phyloP scores from a whole-genome alignment of 37 sponge, comb jelly and placozoan genomes.

The Dysidea cf. avara region DNA sequence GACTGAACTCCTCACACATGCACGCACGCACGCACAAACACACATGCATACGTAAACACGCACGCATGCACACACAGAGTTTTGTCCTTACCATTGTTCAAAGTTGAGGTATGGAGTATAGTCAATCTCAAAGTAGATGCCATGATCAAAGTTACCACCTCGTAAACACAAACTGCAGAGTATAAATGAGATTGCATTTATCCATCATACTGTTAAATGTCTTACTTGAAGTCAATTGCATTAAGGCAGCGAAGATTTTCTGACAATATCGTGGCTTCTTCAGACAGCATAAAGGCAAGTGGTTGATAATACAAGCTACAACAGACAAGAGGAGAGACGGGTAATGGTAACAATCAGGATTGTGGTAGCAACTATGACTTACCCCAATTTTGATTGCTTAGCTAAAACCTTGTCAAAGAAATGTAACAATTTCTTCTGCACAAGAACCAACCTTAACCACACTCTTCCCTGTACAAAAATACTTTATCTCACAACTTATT shows the following conservation, averaged over 20 bases:
- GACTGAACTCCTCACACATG: background rate
- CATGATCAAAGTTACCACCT: conserved; percentile 38
- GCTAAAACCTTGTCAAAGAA: conserved; percentile 34
- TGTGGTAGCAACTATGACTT: background rate
- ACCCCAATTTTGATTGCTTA: conserved; percentile 34
- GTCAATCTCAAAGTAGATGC: conserved; percentile 34
- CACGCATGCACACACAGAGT: background rate
- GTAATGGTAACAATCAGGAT: background rate
- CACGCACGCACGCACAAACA: background rate
- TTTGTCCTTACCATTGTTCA: conserved; percentile 41
- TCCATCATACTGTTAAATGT: too few species aligned
- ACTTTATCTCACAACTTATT: too few species aligned
- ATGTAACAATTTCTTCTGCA: conserved; percentile 69
- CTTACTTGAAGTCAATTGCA: conserved; percentile 85
- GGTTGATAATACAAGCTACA: conserved; percentile 42
- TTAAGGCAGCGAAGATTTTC: conserved; percentile 70
- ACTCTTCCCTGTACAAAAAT: conserved; percentile 61
- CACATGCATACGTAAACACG: too few species aligned
- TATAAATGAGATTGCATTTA: too few species aligned
- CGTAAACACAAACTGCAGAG: conserved; percentile 57
- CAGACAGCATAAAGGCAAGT: conserved; percentile 56
- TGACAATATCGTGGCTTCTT: conserved; percentile 39
- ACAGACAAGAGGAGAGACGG: background rate
- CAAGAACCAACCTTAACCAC: conserved; percentile 69
- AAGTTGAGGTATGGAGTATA: conserved; percentile 61